A percentile compares a stretch with the other conserved stretches of the same genome.
phyloP scores from a whole-genome alignment of 2,888 invertebrate species.

The Athalia cordata region DNA sequence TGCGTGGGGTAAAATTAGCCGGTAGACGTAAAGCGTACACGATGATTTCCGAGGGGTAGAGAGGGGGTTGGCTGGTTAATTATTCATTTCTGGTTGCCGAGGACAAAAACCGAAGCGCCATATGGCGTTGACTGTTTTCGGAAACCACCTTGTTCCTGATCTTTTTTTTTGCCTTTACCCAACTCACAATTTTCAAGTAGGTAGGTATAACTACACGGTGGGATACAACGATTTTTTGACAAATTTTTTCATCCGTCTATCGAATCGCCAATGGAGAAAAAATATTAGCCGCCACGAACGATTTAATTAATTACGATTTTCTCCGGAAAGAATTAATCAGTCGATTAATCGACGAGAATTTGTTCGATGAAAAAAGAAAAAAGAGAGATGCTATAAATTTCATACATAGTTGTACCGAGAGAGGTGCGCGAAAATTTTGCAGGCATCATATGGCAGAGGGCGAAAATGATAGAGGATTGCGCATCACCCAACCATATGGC shows the following conservation, averaged over 20 bases:
- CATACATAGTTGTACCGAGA: not conserved
- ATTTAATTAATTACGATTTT: no score
- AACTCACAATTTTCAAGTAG: not conserved
- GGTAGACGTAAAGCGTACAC: not conserved
- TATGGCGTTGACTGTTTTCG: conserved; percentile 37
- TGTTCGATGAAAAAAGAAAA: no score
- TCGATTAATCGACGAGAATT: no score
- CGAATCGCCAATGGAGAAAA: no score
- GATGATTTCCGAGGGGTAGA: not conserved
- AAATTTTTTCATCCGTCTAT: no score
- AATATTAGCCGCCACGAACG: no score
- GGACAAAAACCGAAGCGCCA: conserved; percentile 21
- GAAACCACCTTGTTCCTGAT: conserved; percentile 21
- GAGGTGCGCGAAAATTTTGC: conserved; percentile 6
- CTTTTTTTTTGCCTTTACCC: not conserved
- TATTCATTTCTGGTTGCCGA: conserved; percentile 32
- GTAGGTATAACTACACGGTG: not conserved
- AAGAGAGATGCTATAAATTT: no score
- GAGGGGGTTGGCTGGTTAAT: conserved; percentile 15
- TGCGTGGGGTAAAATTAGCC: conserved; percentile 38
- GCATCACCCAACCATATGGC: conserved; percentile 21
- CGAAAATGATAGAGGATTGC: conserved; percentile 3
- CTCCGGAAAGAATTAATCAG: no score
- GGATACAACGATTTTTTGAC: not conserved
- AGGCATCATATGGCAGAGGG: not conserved